Base-by-base conservation (phyloP, 2,113 vertebrate genomes). In the Osmerus mordax region DNA sequence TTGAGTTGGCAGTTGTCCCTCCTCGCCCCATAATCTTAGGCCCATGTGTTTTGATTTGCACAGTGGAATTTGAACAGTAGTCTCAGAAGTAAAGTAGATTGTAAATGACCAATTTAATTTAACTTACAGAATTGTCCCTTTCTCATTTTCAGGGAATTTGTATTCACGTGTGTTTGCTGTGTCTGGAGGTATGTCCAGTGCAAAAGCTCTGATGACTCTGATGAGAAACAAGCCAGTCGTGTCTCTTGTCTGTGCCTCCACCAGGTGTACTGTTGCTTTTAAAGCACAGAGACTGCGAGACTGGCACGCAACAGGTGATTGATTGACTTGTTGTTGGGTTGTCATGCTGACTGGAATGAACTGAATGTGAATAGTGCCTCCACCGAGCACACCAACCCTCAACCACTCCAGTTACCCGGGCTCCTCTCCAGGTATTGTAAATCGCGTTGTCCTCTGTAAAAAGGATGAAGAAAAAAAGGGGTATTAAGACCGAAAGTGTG, bases 251-350 rank as follows among this genome's bases (percentile, higher is more conserved):
- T 71, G 47, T 66, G 72, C 73, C 36, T 71, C 65, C 16, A 58
- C 23, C 41, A 69, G 73, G 68, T 67, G 64, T 83, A 63, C 74
- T 72, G 75, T 75, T 67, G 72, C 69, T 67, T 83, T 86, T 83
- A 87, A 86, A 85, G 78, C 81, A 89, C 80, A 86, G 73, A 74
- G 80, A 77, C 81, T 85, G 61, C 74, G 84, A 86, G 72, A 84
- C 77, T 76, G 72, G 16, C 77, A 16, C 51, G 54, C 70, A 78
- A 52, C 73, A 77, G 69, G 79, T 87, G 81, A 89, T 84, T 84
- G 83, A 88, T 83, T 86, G 86, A 83, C 87, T 85, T 81, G 84
- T 86, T 88, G 83, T 81, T 72, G 75, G 80, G 65, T 75, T 81
- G 79, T 69, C 76, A 86, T 36, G 61, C 79, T 83, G 79, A 69